Evolutionary conservation across 1,140 invertebrate species (phyloP).

Genomic region (Cephus cinctus): DNA sequence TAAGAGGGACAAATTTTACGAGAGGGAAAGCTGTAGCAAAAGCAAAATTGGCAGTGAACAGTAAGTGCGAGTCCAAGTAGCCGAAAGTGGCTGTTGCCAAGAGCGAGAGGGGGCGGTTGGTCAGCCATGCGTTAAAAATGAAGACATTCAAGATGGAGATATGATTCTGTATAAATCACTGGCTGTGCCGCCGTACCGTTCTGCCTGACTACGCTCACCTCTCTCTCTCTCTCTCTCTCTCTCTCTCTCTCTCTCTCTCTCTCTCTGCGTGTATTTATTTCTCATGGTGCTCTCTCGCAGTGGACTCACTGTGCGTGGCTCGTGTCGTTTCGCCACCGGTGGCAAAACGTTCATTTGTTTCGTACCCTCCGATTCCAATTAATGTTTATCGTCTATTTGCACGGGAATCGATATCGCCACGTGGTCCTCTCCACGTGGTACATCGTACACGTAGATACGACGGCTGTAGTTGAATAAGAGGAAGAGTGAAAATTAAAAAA

Average conservation of each 20-base stretch:
- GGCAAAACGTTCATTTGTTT: constrained; percentile 32
- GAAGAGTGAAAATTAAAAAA: no score
- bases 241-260: background rate
- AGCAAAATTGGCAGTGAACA: background rate
- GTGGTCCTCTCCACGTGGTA: no score
- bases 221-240: no score
- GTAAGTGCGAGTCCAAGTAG: background rate
- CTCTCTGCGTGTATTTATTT: constrained; percentile 1
- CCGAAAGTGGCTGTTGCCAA: background rate
- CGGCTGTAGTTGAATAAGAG: no score
- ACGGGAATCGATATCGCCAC: constrained; percentile 12
- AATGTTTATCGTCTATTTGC: constrained; percentile 37
- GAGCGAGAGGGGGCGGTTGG: background rate
- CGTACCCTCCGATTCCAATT: constrained; percentile 36
- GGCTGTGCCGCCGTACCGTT: constrained; percentile 16
- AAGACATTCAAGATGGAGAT: constrained; percentile 10
- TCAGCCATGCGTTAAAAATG: constrained; percentile 6
- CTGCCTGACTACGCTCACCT: constrained; percentile 15
- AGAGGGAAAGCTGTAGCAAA: no score
- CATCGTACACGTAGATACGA: no score
- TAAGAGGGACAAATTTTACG: no score
- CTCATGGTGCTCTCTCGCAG: background rate
- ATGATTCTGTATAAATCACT: constrained; percentile 11
- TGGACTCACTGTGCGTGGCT: no score
- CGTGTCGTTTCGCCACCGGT: constrained; percentile 30